Conservation (phyloP, 2,113 vertebrate species). For the Zapornia atra region DNA sequence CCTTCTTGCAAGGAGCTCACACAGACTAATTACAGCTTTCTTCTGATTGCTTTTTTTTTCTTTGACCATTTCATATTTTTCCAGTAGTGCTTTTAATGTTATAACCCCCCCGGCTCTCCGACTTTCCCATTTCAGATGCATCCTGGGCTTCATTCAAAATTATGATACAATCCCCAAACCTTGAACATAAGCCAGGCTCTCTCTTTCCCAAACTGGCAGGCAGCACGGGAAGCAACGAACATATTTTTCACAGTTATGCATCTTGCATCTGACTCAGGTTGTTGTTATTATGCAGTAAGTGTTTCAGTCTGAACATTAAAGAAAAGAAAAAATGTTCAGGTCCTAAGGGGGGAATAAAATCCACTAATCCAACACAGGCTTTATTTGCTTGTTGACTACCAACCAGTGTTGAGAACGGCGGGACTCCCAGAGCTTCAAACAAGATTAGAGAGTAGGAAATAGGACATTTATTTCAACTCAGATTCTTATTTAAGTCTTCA, state of each 20-base stretch:
- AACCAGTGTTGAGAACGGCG: background rate
- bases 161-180: background rate
- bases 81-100: conserved; percentile 1
- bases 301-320: conserved; percentile 53
- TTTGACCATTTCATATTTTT: background rate
- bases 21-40: background rate
- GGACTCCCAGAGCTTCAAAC: conserved; percentile 52
- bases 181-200: conserved; percentile 21
- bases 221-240: conserved; percentile 39
- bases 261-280: conserved; percentile 48
- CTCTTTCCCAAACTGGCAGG: conserved; percentile 36
- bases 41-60: background rate
- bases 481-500: conserved; percentile 50
- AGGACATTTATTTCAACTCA: conserved; percentile 60
- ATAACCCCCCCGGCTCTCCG: background rate
- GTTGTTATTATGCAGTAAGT: conserved; percentile 48
- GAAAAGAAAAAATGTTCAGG: conserved; percentile 39
- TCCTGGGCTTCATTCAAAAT: background rate
- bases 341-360: conserved; percentile 49
- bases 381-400: conserved; percentile 62
- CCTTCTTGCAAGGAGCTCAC: background rate
- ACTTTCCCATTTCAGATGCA: conserved; percentile 16
- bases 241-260: conserved; percentile 35
- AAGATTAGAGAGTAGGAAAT: conserved; percentile 61
- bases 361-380: conserved; percentile 58